Percentiles rank a stretch among this genome's conserved stretches.
phyloP scores from a whole-genome alignment of 2,797 vertebrate species.

The Mus spretus region DNA sequence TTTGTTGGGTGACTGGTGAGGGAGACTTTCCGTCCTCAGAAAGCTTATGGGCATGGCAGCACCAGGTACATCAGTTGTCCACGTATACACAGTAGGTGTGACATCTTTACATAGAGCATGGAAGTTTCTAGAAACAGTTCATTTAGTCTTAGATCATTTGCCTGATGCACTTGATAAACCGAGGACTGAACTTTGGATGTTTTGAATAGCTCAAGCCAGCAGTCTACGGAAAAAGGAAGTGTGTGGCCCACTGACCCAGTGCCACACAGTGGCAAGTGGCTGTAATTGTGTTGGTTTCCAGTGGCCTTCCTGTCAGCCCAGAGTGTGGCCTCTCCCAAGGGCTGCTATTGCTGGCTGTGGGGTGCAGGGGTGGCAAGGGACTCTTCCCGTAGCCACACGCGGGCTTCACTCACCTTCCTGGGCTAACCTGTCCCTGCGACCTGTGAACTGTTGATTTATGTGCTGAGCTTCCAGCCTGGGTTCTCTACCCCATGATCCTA shows the following conservation, averaged over 20 bases:
- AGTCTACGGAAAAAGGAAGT: background rate
- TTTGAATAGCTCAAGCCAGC: background rate
- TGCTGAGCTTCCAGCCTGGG: background rate
- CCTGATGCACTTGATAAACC: background rate
- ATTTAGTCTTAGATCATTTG: background rate
- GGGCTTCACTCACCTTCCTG: background rate
- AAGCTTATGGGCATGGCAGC: no score
- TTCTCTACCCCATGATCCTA: background rate
- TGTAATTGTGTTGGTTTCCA: background rate
- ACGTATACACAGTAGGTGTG: no score
- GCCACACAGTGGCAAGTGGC: background rate
- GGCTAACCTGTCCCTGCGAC: background rate
- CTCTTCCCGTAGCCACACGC: fast-evolving
- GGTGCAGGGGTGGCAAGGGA: fast-evolving
- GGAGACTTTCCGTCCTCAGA: background rate
- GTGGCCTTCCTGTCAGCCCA: fast-evolving
- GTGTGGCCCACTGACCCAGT: background rate
- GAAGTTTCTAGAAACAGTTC: conserved; percentile 6
- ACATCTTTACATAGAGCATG: background rate
- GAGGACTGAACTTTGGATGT: background rate
- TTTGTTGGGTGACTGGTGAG: background rate
- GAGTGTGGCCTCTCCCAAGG: no score
- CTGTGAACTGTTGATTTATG: background rate
- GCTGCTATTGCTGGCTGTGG: background rate
- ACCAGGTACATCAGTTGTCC: background rate